Conservation (phyloP, 2,113 vertebrate genomes). For the human region GRCh38 chr14:69543001-69543500, state of each 20-base stretch:
- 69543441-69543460: neutral
- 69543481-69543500: neutral
- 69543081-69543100: neutral
- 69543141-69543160: neutral
- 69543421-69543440: neutral
- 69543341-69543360: neutral
- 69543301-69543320: neutral
- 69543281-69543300: neutral
- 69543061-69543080: neutral
- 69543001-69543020: neutral
- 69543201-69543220: neutral
- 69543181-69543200: neutral
- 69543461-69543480: neutral
- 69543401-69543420: neutral
- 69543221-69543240: neutral
- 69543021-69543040: neutral
- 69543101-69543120: neutral
- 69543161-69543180: rapidly evolving
- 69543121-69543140: neutral
- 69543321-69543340: neutral
- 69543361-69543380: neutral
- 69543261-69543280: neutral
- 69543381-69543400: neutral
- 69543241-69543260: neutral
- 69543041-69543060: neutral